Conservation (phyloP, 2,113 vertebrate species). For the Plotosus lineatus region DNA sequence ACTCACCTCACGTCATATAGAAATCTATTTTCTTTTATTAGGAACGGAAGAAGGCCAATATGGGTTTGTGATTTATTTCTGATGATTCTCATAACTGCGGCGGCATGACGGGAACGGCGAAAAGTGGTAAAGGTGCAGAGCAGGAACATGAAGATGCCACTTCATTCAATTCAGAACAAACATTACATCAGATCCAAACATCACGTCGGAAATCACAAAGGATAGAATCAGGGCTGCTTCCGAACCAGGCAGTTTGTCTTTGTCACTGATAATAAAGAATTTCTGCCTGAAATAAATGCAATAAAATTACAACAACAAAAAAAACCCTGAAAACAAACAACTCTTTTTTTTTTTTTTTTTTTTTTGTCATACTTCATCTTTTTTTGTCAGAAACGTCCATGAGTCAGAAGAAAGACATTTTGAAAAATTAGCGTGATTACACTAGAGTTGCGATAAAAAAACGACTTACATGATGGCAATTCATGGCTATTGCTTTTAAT, state of each 20-base stretch:
- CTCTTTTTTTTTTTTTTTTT: too few species aligned
- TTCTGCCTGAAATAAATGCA: background rate
- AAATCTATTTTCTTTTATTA: constrained; percentile 18
- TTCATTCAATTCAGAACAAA: background rate
- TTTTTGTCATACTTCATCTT: background rate
- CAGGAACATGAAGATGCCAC: background rate
- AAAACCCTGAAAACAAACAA: too few species aligned
- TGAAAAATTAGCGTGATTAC: too few species aligned
- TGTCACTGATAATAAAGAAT: too few species aligned
- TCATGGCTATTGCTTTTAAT: too few species aligned
- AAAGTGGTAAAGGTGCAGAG: background rate
- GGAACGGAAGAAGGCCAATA: background rate
- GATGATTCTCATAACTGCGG: constrained; percentile 18
- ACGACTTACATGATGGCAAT: too few species aligned
- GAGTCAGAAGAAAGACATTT: too few species aligned
- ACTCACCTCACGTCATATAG: background rate
- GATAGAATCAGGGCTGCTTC: background rate
- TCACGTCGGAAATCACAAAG: background rate
- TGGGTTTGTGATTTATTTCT: constrained; percentile 12
- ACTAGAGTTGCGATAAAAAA: too few species aligned
- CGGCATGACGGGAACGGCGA: background rate
- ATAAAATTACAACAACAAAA: background rate
- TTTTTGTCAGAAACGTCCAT: background rate
- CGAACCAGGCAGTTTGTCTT: background rate
- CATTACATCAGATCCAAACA: background rate